Evolutionary conservation across 2,888 invertebrate genomes (phyloP).

Genomic region (Chymomyza amoena): DNA sequence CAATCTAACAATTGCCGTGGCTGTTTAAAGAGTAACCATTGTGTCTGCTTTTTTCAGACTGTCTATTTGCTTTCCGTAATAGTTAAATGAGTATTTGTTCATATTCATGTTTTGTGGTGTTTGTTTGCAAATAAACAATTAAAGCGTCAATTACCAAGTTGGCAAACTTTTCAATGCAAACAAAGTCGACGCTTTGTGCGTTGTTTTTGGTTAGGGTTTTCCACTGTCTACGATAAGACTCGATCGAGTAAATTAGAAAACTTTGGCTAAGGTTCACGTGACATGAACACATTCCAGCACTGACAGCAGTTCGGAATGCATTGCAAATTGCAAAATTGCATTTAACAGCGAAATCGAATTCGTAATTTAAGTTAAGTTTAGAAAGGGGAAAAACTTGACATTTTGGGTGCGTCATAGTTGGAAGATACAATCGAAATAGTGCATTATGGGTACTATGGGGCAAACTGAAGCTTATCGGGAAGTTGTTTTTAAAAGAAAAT

Average conservation of each 20-base stretch:
- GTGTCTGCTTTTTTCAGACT: background rate
- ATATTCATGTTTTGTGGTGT: slow-evolving; percentile 30
- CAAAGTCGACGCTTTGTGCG: slow-evolving; percentile 4
- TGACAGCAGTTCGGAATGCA: slow-evolving; percentile 34
- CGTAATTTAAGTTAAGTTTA: slow-evolving; percentile 7
- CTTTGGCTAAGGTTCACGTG: background rate
- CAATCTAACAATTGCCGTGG: slow-evolving; percentile 19
- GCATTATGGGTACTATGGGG: background rate
- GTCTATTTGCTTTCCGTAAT: background rate
- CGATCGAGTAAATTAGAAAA: background rate
- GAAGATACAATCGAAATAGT: background rate
- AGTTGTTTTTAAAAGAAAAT: background rate
- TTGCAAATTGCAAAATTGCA: slow-evolving; percentile 40
- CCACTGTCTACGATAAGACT: background rate
- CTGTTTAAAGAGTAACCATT: background rate
- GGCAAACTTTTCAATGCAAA: slow-evolving; percentile 41
- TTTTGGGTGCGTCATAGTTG: slow-evolving; percentile 45
- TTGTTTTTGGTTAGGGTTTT: slow-evolving; percentile 1
- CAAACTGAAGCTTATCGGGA: background rate
- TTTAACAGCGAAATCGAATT: slow-evolving; percentile 1
- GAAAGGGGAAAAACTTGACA: slow-evolving; percentile 14
- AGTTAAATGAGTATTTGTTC: background rate
- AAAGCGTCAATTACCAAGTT: slow-evolving; percentile 46
- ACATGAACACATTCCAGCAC: background rate
- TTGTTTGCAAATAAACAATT: slow-evolving; percentile 59